These are phyloP conservation scores for Alosa sapidissima DNA, from an alignment of 2,797 vertebrate species.

Conservation along the genomic window DNA sequence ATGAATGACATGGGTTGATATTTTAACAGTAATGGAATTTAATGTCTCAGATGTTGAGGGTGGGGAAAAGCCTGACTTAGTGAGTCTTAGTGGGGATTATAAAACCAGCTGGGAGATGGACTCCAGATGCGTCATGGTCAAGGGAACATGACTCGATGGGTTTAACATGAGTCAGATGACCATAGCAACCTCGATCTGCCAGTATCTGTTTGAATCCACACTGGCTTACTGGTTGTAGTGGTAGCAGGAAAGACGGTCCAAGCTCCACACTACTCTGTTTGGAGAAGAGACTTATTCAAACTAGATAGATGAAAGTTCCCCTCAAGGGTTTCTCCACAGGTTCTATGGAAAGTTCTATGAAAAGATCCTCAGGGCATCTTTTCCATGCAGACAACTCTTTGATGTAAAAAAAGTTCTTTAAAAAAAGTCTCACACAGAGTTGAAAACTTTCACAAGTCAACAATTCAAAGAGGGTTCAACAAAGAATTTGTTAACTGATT, in stretches of 20 bases:
- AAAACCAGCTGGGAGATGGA: not conserved
- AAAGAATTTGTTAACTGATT: not conserved
- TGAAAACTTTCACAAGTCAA: not conserved
- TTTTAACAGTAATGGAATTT: not conserved
- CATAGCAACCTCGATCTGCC: not conserved
- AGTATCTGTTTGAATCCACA: not conserved
- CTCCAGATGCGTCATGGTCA: not conserved
- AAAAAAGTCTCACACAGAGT: not conserved
- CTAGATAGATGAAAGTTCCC: not conserved
- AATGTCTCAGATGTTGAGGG: not conserved
- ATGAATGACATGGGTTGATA: not conserved
- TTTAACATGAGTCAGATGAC: not conserved
- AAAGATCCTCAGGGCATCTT: not conserved
- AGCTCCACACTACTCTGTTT: not conserved
- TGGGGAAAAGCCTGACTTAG: not conserved
- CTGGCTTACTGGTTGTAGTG: not conserved
- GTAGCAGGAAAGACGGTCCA: not conserved
- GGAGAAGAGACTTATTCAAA: not conserved
- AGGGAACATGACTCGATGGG: not conserved
- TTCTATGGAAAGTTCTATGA: not conserved
- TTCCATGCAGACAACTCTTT: not conserved
- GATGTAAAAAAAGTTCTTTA: not conserved
- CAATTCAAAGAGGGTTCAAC: not conserved
- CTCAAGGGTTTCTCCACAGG: not conserved
- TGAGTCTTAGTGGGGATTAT: conserved; percentile 13